These are phyloP conservation scores for Oscheius sp. DNA, from an alignment of 2,888 invertebrate genomes.

Conservation along the genomic window DNA sequence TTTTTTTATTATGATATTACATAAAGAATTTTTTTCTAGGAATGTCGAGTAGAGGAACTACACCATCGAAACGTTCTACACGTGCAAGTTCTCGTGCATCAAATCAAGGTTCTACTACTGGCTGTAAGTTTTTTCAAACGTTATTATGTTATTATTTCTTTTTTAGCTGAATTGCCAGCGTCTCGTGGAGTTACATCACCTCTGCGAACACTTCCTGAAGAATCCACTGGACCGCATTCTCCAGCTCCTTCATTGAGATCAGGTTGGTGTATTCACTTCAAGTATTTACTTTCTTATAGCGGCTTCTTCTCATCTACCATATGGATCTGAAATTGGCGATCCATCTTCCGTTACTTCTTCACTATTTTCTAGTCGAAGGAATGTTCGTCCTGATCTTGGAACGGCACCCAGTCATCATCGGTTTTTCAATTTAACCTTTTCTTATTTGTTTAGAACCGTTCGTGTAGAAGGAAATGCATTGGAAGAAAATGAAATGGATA, in stretches of 20 bases:
- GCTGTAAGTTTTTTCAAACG: not conserved
- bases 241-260: constrained; percentile 19
- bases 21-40: not conserved
- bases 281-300: not conserved
- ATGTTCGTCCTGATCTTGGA: constrained; percentile 60
- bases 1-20: not conserved
- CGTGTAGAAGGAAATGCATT: constrained; percentile 43
- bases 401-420: constrained; percentile 53
- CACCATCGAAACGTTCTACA: constrained; percentile 16
- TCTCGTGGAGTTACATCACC: not conserved
- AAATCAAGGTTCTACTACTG: not conserved
- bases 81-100: constrained; percentile 13
- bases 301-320: constrained; percentile 47
- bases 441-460: constrained; percentile 33
- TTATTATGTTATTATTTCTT: not conserved
- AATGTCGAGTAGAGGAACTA: constrained; percentile 23
- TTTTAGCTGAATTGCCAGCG: constrained; percentile 15
- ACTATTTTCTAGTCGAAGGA: constrained; percentile 39
- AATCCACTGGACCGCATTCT: constrained; percentile 7
- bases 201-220: constrained; percentile 28
- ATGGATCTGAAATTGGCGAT: constrained; percentile 61
- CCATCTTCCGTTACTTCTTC: constrained; percentile 44
- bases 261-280: not conserved
- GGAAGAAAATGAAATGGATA: constrained; percentile 47
- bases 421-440: not conserved